These are phyloP conservation scores for Danio jaintianensis DNA, from an alignment of 2,797 vertebrate genomes.

Conservation along the genomic window DNA sequence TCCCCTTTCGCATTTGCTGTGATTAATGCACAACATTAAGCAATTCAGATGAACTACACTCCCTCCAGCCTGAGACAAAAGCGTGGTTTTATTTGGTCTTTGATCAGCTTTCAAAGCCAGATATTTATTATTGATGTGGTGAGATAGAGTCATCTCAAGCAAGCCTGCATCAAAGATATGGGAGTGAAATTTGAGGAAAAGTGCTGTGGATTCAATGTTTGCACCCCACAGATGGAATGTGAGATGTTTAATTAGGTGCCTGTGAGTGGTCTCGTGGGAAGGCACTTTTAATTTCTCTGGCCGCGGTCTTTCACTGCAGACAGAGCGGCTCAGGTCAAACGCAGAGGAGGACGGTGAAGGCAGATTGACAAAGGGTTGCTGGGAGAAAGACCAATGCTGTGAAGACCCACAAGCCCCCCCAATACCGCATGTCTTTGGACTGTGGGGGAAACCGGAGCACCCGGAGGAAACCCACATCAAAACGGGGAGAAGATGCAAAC, in stretches of 20 bases:
- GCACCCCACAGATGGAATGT: slow-evolving; percentile 78
- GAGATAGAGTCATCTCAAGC: slow-evolving; percentile 61
- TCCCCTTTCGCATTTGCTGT: slow-evolving; percentile 56
- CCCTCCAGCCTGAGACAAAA: slow-evolving; percentile 61
- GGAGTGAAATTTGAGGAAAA: slow-evolving; percentile 73
- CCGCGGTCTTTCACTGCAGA: slow-evolving; percentile 58
- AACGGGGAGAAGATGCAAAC: no score
- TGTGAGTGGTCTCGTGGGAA: slow-evolving; percentile 70
- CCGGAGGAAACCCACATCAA: no score
- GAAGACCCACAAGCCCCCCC: slow-evolving; percentile 62
- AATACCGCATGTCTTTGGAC: no score
- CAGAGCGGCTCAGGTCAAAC: slow-evolving; percentile 74
- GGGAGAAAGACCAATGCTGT: slow-evolving; percentile 75
- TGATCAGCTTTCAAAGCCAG: slow-evolving; percentile 74
- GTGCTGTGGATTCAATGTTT: slow-evolving; percentile 37
- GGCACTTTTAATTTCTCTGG: slow-evolving; percentile 77
- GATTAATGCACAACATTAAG: slow-evolving; percentile 59
- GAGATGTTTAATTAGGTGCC: slow-evolving; percentile 84
- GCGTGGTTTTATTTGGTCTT: slow-evolving; percentile 67
- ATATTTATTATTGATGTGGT: slow-evolving; percentile 77
- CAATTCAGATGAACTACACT: slow-evolving; percentile 69
- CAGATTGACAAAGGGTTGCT: slow-evolving; percentile 74
- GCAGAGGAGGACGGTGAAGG: slow-evolving; percentile 59
- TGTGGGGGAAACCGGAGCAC: no score
- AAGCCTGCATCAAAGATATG: slow-evolving; percentile 68